Conservation (phyloP, 2,113 vertebrate species). For the Platycercus adscitus region DNA sequence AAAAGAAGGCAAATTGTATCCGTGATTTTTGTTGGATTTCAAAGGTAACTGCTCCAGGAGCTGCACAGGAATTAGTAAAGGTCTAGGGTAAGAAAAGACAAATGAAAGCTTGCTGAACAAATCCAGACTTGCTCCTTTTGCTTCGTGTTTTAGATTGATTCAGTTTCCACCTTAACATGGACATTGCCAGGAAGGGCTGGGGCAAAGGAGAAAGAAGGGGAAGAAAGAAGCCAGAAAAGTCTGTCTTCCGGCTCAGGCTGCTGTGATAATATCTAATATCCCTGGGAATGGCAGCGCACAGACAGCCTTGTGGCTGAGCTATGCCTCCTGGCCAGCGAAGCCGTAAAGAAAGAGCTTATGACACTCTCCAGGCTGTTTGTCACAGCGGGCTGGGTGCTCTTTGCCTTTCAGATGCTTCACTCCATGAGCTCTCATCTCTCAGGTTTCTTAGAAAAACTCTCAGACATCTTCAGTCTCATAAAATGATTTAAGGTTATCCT, state of each 20-base stretch:
- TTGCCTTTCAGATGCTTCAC: background rate
- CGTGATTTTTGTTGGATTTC: background rate
- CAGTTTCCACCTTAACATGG: background rate
- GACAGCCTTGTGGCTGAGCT: background rate
- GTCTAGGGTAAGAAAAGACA: background rate
- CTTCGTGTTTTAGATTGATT: background rate
- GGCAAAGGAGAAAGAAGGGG: background rate
- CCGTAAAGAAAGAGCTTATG: background rate
- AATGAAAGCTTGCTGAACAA: background rate
- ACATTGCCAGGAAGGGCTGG: background rate
- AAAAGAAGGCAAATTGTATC: background rate
- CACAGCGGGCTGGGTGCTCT: background rate
- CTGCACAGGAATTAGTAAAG: background rate
- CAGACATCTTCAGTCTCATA: background rate
- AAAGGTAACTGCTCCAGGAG: background rate
- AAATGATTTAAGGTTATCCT: background rate
- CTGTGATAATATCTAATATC: background rate
- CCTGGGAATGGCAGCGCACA: background rate
- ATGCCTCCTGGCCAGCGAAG: background rate
- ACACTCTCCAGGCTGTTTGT: background rate
- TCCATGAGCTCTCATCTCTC: background rate
- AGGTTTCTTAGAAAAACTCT: background rate
- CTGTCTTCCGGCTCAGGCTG: background rate
- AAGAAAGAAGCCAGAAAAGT: background rate
- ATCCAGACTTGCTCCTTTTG: background rate